Conservation (phyloP, 1,140 invertebrate species). For the Drosophila triauraria region DNA sequence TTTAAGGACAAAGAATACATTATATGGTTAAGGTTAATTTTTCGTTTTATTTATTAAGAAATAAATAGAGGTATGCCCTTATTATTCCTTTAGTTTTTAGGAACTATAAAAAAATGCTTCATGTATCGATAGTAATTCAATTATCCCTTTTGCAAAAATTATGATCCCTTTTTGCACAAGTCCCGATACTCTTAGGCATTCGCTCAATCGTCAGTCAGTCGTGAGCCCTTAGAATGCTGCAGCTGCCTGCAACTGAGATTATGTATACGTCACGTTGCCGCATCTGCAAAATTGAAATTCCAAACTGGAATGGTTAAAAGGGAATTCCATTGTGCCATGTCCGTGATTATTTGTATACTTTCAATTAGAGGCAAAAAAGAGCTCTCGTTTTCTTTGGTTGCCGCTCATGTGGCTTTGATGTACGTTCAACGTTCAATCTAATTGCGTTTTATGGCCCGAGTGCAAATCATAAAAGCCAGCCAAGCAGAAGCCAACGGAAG, state of each 20-base stretch:
- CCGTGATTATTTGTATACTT: slow-evolving; percentile 44
- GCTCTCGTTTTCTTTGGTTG: neutral
- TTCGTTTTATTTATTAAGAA: too few relatives aligned
- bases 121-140: neutral
- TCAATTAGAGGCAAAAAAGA: slow-evolving; percentile 44
- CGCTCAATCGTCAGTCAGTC: slow-evolving; percentile 7
- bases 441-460: slow-evolving; percentile 65
- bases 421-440: slow-evolving; percentile 57
- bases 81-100: neutral
- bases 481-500: slow-evolving; percentile 20
- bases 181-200: neutral
- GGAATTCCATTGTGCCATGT: neutral
- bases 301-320: too few relatives aligned
- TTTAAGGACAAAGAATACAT: too few relatives aligned
- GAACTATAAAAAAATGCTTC: too few relatives aligned
- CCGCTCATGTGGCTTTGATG: slow-evolving; percentile 67
- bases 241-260: slow-evolving; percentile 1
- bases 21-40: too few relatives aligned
- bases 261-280: slow-evolving; percentile 22
- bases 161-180: neutral
- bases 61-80: neutral
- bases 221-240: neutral
- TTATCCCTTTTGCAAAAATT: slow-evolving; percentile 10
- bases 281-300: slow-evolving; percentile 8
- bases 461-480: slow-evolving; percentile 44